Evolutionary conservation across 2,113 vertebrate species (phyloP), one percentile per base, ranked within the genome.

Genomic region (human): DNA sequence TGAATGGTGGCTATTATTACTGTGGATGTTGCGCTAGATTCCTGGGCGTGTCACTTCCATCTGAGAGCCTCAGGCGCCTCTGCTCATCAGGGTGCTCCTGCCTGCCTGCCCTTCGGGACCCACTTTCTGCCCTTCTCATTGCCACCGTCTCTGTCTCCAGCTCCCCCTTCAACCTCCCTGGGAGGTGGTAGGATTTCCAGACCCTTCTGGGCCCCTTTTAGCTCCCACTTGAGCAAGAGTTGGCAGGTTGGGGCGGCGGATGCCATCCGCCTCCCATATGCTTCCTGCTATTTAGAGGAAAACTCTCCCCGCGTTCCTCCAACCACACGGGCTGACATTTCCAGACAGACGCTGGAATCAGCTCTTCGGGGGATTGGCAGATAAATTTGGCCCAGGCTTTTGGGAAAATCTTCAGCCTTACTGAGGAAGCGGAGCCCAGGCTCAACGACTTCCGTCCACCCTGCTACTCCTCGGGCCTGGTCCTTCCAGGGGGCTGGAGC

Each of bases 201-300:
- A 96, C 97, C 98, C 97, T 98, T 97, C 98, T 98, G 98, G 97
- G 98, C 98, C 98, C 98, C 95, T 97, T 99, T 98, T 98, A 98
- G 98, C 97, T 98, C 98, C 97, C 94, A 97, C 96, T 96, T 96
- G 82, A 96, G 98, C 88, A 97, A 98, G 97, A 98, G 98, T 98
- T 99, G 98, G 98, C 98, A 99, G 98, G 98, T 98, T 98, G 98
- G 97, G 98, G 98, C 55, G 94, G 97, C 98, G 97, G 96, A 98
- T 87, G 95, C 98, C 99, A 98, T 98, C 98, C 98, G 98, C 98
- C 98, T 98, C 98, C 99, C 99, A 99, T 99, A 98, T 99, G 98
- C 97, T 99, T 98, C 97, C 98, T 98, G 98, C 98, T 99, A 98
- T 98, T 98, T 99, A 98, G 98, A 98, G 98, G 98, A 98, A 98